Base-by-base conservation (phyloP, 2,113 vertebrate species). In the Cynopterus brachyotis region DNA sequence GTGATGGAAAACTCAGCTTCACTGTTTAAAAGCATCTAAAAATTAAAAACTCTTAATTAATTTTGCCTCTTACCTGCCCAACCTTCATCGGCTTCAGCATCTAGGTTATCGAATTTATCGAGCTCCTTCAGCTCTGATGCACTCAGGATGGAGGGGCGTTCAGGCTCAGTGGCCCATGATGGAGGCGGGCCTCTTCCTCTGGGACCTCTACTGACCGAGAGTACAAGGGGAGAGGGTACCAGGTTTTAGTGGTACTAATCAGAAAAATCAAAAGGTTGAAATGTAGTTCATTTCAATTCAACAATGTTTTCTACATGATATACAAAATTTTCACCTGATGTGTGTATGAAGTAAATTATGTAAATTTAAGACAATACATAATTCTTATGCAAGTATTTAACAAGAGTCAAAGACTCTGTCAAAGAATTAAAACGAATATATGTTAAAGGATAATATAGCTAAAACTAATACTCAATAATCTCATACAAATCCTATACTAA, bases 61-160 rank as follows among this genome's bases (percentile, higher is more conserved):
- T 73, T 85, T 45, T 57, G 55, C 28, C 40, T 97, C 98, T 98
- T 96, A 99, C 99, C 99, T 98, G 99, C 99, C 99, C 99, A 99
- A 94, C 99, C 99, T 96, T 99, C 99, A 98, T 99, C 99, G 1
- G 99, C 98, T 89, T 99, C 99, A 5, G 99, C 99, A 98, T 99
- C 99, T 15, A 99, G 98, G 95, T 99, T 99, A 98, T 99, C 99
- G 82, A 99, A 99, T 97, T 99, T 99, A 98, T 99, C 99, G 42
- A 99, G 99, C 97, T 99, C 99, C 96, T 99, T 99, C 24, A 99
- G 98, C 88, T 99, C 99, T 28, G 98, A 99, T 35, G 99, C 99
- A 95, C 99, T 99, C 69, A 99, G 98, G 89, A 99, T 99, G 45
- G 99, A 99, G 2, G 99, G 99, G 67, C 99, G 99, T 80, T 99